Base-by-base conservation (phyloP, 2,888 invertebrate genomes). In the Geophilus truncorum region DNA sequence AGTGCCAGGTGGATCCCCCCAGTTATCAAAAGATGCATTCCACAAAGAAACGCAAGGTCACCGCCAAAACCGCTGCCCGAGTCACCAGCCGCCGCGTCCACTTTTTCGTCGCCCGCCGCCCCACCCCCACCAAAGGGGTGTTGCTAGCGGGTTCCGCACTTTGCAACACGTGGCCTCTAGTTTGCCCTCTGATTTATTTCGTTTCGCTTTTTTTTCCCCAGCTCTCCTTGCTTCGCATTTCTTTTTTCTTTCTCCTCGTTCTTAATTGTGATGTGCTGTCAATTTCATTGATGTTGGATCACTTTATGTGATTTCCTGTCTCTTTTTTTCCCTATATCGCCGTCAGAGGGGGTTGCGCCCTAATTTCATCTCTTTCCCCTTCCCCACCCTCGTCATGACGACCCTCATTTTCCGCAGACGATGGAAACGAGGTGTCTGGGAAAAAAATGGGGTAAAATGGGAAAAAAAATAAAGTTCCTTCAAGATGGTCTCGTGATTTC, bases 1-100 rank as follows among this genome's bases (percentile, higher is more conserved):
- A 70, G 70, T 70, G 70, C 70, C 70, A 70, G 70, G 70, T 70
- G 70, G 70, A 70, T 70, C 70, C 70, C 70, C 70, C 70, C 70
- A 70, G 70, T 70, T 70, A 70, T 70, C 70, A 70, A 70, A 70
- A 70, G 70, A 70, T 70, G 70, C 70, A 70, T 70, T 70, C 70
- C 70, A 70, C 70, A 70, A 70, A 70, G 70, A 70, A 70, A 51
- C 12, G 70, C 70, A 70, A 70, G 70, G 70, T 70, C 70, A 70
- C 70, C 70, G 70, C 70, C 70, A 70, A n/a, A 23, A 70, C 51
- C 70, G 70, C 70, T 70, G 70, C 25, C 70, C 70, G 70, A 70
- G 70, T 70, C 70, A 70, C 25, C 70, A 70, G 32, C 32, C 32
- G 51, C 25, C 28, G 5, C 70, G 70, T 70, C 70, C 70, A 70